Percentiles rank a stretch among this genome's conserved stretches.
phyloP scores from a whole-genome alignment of 2,888 invertebrate species.

The Pomacea canaliculata region DNA sequence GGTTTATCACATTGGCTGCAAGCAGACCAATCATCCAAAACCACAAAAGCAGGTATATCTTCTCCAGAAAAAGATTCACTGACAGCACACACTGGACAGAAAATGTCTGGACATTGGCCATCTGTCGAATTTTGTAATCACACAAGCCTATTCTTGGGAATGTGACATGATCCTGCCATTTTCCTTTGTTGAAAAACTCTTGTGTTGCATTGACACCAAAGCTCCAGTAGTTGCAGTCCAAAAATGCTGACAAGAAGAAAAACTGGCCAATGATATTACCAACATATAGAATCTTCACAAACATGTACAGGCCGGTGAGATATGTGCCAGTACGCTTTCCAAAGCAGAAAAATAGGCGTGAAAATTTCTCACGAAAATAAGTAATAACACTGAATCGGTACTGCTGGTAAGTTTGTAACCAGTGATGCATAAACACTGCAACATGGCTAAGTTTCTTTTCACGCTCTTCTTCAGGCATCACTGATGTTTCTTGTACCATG shows the following conservation, averaged over 20 bases:
- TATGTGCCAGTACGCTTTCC: slow-evolving; percentile 34
- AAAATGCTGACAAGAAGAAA: slow-evolving; percentile 32
- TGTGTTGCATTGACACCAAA: slow-evolving; percentile 27
- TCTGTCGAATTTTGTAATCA: slow-evolving; percentile 60
- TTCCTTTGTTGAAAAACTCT: slow-evolving; percentile 20
- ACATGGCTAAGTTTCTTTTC: slow-evolving; percentile 33
- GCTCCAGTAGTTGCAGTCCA: slow-evolving; percentile 33
- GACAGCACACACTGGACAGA: slow-evolving; percentile 60
- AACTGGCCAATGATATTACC: slow-evolving; percentile 35
- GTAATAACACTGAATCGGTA: slow-evolving; percentile 30
- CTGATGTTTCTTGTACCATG: slow-evolving; percentile 34
- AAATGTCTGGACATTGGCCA: slow-evolving; percentile 58
- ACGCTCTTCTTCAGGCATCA: slow-evolving; percentile 34
- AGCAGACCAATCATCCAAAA: slow-evolving; percentile 59
- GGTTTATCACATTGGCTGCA: slow-evolving; percentile 31
- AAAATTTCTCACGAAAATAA: slow-evolving; percentile 27
- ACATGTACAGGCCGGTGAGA: slow-evolving; percentile 33
- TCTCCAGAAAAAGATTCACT: slow-evolving; percentile 63
- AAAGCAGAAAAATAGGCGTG: slow-evolving; percentile 32
- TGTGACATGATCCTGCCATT: slow-evolving; percentile 35
- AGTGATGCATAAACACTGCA: slow-evolving; percentile 35
- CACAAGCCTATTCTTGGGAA: slow-evolving; percentile 56
- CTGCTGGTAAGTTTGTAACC: slow-evolving; percentile 36
- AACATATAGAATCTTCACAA: slow-evolving; percentile 32
- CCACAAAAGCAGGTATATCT: slow-evolving; percentile 63